Evolutionary conservation across 2,113 vertebrate species (phyloP).

Genomic region (Malurus cyaneus): DNA sequence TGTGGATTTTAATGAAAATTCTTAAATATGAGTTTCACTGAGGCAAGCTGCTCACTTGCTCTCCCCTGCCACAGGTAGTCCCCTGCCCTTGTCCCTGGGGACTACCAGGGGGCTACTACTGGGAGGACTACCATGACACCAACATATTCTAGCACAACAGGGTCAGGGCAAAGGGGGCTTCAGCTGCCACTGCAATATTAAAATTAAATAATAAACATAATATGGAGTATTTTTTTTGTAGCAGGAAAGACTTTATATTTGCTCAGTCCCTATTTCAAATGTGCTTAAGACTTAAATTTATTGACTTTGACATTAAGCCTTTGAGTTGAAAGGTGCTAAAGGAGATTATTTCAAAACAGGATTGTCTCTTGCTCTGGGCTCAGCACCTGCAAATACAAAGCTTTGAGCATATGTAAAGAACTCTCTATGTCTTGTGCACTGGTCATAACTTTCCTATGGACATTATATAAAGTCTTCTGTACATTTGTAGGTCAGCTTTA

Average conservation of each 20-base stretch:
- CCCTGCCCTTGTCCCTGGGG: too few relatives aligned
- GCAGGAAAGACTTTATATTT: neutral
- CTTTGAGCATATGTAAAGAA: neutral
- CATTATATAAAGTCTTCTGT: neutral
- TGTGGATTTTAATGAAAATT: too few relatives aligned
- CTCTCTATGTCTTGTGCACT: neutral
- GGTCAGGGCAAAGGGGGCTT: rapidly evolving
- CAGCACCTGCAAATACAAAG: neutral
- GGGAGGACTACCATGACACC: too few relatives aligned
- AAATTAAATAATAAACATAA: neutral
- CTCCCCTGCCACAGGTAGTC: too few relatives aligned
- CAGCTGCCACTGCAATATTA: neutral
- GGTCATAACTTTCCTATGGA: neutral
- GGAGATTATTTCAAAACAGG: neutral
- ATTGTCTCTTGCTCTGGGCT: neutral
- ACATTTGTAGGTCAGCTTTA: neutral
- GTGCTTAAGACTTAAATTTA: neutral
- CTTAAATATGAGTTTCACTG: too few relatives aligned
- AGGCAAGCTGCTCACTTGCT: too few relatives aligned
- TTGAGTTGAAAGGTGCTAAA: neutral
- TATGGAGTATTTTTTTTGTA: neutral
- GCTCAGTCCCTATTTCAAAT: neutral
- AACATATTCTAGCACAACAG: neutral
- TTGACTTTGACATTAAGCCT: neutral
- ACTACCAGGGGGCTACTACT: too few relatives aligned